Conservation (phyloP, 2,113 vertebrate species). For the Pseudorasbora parva region DNA sequence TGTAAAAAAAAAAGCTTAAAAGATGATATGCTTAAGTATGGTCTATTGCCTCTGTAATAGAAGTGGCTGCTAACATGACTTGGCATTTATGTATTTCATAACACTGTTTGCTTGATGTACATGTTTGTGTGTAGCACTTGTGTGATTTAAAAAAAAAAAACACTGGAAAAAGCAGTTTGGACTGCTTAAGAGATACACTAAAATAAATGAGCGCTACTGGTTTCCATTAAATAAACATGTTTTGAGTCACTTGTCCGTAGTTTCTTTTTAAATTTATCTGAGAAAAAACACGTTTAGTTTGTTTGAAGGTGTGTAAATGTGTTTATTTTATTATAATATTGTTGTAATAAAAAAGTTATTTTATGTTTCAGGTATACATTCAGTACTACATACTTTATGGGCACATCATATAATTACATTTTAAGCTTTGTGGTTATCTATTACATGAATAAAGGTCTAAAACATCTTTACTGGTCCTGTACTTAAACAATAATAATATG, state of each 20-base stretch:
- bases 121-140: slow-evolving; percentile 16
- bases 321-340: neutral
- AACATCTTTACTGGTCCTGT: too few species aligned
- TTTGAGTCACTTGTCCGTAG: neutral
- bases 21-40: neutral
- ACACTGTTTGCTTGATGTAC: slow-evolving; percentile 1
- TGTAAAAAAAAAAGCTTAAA: slow-evolving; percentile 29
- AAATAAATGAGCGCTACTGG: neutral
- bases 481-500: too few species aligned
- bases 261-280: neutral
- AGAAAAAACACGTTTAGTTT: neutral
- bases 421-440: too few species aligned
- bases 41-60: neutral
- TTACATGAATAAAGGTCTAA: too few species aligned
- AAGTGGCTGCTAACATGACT: slow-evolving; percentile 2
- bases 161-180: neutral
- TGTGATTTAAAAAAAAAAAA: neutral
- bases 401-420: too few species aligned
- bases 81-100: slow-evolving; percentile 10
- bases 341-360: neutral
- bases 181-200: neutral
- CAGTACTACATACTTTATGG: too few species aligned
- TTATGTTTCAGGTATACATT: too few species aligned
- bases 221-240: slow-evolving; percentile 27
- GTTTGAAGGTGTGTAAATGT: neutral